A percentile compares a stretch with the other conserved stretches of the same genome.
These are phyloP conservation scores for Troides oblongomaculatus DNA, from an alignment of 2,888 invertebrate genomes.

Conservation along the genomic window DNA sequence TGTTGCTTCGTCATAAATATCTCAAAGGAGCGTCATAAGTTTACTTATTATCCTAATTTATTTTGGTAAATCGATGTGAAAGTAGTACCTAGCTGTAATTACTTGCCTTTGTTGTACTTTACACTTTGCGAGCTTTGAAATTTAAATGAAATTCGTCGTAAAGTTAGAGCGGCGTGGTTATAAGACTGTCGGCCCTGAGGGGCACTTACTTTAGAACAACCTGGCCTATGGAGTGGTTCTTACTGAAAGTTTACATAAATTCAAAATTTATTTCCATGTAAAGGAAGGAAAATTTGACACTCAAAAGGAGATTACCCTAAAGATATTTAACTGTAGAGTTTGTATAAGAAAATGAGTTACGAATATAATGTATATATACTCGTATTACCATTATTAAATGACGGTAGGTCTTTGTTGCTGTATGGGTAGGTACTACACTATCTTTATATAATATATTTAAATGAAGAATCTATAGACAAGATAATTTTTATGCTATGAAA, in stretches of 20 bases:
- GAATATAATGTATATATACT: no score
- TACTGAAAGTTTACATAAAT: constrained; percentile 28
- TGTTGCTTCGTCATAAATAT: no score
- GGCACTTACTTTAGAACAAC: constrained; percentile 16
- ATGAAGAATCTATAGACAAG: no score
- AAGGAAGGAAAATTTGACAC: constrained; percentile 39
- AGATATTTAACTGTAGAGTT: background rate
- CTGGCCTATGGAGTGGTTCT: constrained; percentile 20
- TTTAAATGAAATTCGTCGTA: constrained; percentile 28
- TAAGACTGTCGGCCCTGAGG: constrained; percentile 20
- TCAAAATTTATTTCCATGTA: constrained; percentile 39
- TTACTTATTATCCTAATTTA: background rate
- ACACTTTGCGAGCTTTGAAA: constrained; percentile 27
- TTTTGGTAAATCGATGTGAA: constrained; percentile 11
- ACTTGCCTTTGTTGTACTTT: constrained; percentile 24
- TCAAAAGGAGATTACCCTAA: constrained; percentile 42
- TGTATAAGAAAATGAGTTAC: no score
- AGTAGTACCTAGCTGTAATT: constrained; percentile 10
- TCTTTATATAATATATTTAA: no score
- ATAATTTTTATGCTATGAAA: no score
- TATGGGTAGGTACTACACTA: no score
- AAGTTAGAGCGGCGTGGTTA: constrained; percentile 24
- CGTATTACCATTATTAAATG: no score
- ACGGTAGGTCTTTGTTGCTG: no score
- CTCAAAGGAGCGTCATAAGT: no score